Base-by-base conservation (phyloP, 2,888 invertebrate genomes). In the Rhagophthalmus giganteus region DNA sequence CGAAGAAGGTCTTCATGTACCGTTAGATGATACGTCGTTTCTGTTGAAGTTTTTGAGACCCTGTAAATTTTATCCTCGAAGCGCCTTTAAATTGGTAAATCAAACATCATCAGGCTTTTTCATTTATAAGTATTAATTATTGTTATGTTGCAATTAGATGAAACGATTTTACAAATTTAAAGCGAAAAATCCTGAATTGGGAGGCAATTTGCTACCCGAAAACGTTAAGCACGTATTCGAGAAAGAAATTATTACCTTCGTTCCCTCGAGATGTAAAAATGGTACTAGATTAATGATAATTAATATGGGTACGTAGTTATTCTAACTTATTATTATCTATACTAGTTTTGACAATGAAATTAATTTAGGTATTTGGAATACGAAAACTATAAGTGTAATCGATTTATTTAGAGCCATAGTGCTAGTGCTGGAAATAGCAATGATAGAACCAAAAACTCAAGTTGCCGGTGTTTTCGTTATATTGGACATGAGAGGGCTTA, bases 11-110 rank as follows among this genome's bases (percentile, higher is more conserved):
- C 73, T 89, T 1, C 69, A 77, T 20, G 74, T 87, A 39, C 88
- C 88, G 0, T 61, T 80, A n/a, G 83, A 87, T 38, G 81, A 83
- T 54, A 88, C 89, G 63, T 82, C 83, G 1, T 92, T 83, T 65
- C 78, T 91, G 32, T 74, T 84, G 50, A 86, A 88, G 73, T 94
- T 92, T 69, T 76, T 94, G 32, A 80, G 94, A 49, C 93, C 93
- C 0, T 86, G 88, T 67, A 91, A 93, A 74, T 94, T 87, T 74
- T 90, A 94, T 68, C 82, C 90, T 0, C 86, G 90, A 38, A 85
- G 90, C 61, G 87, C 93, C 2, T 85, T 87, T 56, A 83, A 84
- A 71, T 77, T 88, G 74, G 87, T 90, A 76, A 44, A 33, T 31
- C 24, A 25, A 2, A 37, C 20, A 37, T 9, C 1, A 8, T n/a